A percentile compares a stretch with the other conserved stretches of the same genome.
These are phyloP conservation scores for Oryctes rhinoceros DNA, from an alignment of 1,140 invertebrate genomes.

Conservation along the genomic window DNA sequence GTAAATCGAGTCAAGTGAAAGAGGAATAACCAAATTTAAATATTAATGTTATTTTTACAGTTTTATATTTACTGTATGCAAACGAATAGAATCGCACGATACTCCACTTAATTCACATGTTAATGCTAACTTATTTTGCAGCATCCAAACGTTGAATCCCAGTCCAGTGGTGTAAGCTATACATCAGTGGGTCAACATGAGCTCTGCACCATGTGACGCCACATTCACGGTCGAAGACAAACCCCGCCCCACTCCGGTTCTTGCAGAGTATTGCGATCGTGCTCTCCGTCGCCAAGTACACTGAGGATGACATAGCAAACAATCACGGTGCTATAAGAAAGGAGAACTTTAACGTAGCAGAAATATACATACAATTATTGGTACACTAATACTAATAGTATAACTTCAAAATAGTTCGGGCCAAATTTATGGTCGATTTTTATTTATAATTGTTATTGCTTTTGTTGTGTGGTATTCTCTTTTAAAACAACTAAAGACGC, in stretches of 20 bases:
- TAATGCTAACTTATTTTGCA: slow-evolving; percentile 47
- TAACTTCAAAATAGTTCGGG: background rate
- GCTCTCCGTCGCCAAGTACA: slow-evolving; percentile 56
- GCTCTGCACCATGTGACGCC: slow-evolving; percentile 59
- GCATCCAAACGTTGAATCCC: slow-evolving; percentile 48
- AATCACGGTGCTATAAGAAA: slow-evolving; percentile 11
- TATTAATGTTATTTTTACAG: too few relatives aligned
- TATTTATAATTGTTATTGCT: background rate
- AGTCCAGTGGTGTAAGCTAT: slow-evolving; percentile 54
- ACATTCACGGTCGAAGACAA: slow-evolving; percentile 48
- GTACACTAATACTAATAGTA: background rate
- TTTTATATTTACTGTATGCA: background rate
- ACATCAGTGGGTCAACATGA: slow-evolving; percentile 59
- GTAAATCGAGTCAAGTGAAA: too few relatives aligned
- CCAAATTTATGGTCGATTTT: background rate
- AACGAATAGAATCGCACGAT: background rate
- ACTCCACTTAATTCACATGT: background rate
- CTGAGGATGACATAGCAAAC: slow-evolving; percentile 49
- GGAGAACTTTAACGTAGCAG: background rate
- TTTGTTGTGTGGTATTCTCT: too few relatives aligned
- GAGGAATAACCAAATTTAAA: too few relatives aligned
- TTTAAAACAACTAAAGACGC: too few relatives aligned
- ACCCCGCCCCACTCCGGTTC: slow-evolving; percentile 49
- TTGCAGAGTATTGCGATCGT: slow-evolving; percentile 54
- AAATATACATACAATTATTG: background rate